These are phyloP conservation scores for Tetranychus truncatus DNA, from an alignment of 2,888 invertebrate species.

Conservation along the genomic window DNA sequence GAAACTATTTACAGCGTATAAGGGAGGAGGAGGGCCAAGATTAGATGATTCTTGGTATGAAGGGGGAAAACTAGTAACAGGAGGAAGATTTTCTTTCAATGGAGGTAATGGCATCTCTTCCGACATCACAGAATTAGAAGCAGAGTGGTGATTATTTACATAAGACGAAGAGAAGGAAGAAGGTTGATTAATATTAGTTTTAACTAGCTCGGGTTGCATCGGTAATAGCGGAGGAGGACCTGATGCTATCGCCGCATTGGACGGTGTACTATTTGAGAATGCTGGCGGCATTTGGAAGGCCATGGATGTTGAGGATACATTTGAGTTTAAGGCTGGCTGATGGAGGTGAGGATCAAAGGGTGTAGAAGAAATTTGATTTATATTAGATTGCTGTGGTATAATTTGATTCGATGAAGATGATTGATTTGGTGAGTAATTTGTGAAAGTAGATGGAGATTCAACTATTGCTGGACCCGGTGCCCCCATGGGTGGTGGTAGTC, in stretches of 20 bases:
- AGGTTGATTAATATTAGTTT: not conserved
- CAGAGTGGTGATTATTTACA: not conserved
- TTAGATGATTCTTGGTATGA: not conserved
- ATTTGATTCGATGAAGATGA: not conserved
- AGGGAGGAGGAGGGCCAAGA: not conserved
- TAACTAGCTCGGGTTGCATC: not conserved
- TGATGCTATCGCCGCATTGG: not conserved
- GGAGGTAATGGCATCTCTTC: not conserved
- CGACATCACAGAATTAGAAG: not conserved
- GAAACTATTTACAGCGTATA: not conserved
- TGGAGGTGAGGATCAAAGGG: not conserved
- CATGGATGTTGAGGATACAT: not conserved
- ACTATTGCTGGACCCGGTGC: not conserved
- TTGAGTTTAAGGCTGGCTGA: not conserved
- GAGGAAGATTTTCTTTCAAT: not conserved
- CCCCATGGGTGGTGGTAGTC: not conserved
- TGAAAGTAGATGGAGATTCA: not conserved
- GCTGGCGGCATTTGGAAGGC: not conserved
- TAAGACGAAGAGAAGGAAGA: not conserved
- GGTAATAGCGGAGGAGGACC: not conserved
- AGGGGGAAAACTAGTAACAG: not conserved
- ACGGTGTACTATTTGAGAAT: not conserved
- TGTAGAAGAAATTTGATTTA: too few species aligned
- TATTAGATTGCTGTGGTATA: too few species aligned
- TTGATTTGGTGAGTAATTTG: not conserved